These are phyloP conservation scores for Sebastes alutus DNA, from an alignment of 2,797 vertebrate species.

Conservation along the genomic window DNA sequence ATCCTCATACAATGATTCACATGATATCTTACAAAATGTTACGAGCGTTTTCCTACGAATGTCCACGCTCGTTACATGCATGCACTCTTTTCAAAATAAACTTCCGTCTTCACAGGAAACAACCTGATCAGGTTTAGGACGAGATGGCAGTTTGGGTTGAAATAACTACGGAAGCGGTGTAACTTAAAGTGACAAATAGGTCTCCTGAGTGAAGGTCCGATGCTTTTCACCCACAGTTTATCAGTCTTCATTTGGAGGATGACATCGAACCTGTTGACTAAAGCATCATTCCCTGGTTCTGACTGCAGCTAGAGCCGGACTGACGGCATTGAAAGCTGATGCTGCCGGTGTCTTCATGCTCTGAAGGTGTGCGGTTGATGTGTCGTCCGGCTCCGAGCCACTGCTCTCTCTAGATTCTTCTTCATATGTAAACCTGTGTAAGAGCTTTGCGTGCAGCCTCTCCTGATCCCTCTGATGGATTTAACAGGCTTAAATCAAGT, in stretches of 20 bases:
- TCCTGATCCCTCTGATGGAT: conserved; percentile 47
- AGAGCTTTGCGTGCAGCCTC: conserved; percentile 23
- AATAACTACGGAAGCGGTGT: too few species aligned
- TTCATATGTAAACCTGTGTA: conserved; percentile 34
- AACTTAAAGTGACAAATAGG: too few species aligned
- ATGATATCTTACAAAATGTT: too few species aligned
- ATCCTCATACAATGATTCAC: too few species aligned
- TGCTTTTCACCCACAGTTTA: background rate
- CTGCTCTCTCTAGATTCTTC: background rate
- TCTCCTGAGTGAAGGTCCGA: too few species aligned
- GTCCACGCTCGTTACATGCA: too few species aligned
- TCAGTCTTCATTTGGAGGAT: background rate
- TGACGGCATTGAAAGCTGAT: background rate
- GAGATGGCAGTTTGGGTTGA: too few species aligned
- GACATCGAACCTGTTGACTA: background rate
- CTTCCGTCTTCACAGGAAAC: too few species aligned
- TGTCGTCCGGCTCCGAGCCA: background rate
- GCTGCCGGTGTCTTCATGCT: background rate
- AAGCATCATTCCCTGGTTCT: background rate
- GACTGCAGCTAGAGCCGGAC: background rate
- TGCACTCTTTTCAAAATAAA: too few species aligned
- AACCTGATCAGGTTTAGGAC: too few species aligned
- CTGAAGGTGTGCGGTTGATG: background rate
- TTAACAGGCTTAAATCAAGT: conserved; percentile 62
- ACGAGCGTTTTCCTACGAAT: too few species aligned